Percentiles rank a stretch among this genome's conserved stretches.
Conservation (phyloP, 2,113 vertebrate species). For the Poeciliopsis occidentalis region DNA sequence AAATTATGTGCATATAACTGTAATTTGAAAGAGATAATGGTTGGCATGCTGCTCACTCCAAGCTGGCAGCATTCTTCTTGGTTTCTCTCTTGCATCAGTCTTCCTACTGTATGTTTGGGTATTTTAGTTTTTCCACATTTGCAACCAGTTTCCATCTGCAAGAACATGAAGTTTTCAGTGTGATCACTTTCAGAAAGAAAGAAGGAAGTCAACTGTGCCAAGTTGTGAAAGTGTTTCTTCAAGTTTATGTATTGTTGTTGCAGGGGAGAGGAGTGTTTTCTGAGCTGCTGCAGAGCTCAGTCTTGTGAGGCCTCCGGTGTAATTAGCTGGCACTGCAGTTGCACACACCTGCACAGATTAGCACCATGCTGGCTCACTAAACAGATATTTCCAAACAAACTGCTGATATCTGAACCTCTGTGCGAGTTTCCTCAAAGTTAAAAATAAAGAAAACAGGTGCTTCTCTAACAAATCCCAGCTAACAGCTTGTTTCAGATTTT, state of each 20-base stretch:
- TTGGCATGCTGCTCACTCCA: slow-evolving; percentile 25
- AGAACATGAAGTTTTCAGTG: slow-evolving; percentile 88
- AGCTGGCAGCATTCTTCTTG: slow-evolving; percentile 21
- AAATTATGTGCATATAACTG: slow-evolving; percentile 25
- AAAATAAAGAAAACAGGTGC: slow-evolving; percentile 89
- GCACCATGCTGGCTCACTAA: slow-evolving; percentile 69
- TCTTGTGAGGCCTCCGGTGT: slow-evolving; percentile 37
- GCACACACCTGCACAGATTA: slow-evolving; percentile 79
- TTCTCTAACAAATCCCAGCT: slow-evolving; percentile 82
- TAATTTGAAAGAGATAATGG: slow-evolving; percentile 24
- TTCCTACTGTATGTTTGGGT: slow-evolving; percentile 78
- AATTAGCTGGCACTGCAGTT: slow-evolving; percentile 78
- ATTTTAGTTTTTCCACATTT: slow-evolving; percentile 82
- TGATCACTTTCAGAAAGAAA: slow-evolving; percentile 79
- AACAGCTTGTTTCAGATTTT: slow-evolving; percentile 90
- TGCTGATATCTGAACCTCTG: slow-evolving; percentile 87
- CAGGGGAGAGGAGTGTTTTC: slow-evolving; percentile 28
- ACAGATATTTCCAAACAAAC: slow-evolving; percentile 91
- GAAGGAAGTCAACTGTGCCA: slow-evolving; percentile 83
- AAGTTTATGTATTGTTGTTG: slow-evolving; percentile 34
- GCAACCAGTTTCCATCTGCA: slow-evolving; percentile 81
- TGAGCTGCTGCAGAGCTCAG: not conserved
- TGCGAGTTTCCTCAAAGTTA: slow-evolving; percentile 89
- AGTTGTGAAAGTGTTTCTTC: slow-evolving; percentile 74
- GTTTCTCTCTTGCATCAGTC: slow-evolving; percentile 12